Evolutionary conservation across 2,113 vertebrate genomes (phyloP).

Genomic region (Mugil cephalus): DNA sequence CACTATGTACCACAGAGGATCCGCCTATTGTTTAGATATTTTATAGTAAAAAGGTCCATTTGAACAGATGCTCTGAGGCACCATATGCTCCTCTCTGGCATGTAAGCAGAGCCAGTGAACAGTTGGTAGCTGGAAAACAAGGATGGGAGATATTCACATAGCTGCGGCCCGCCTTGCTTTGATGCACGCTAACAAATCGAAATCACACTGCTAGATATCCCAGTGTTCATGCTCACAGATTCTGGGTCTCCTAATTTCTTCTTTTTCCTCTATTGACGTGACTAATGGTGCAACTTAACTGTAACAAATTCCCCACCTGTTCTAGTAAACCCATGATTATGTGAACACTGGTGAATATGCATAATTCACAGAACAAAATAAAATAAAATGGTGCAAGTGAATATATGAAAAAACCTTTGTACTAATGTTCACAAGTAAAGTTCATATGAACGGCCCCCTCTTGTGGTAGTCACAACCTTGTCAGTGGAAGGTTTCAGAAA

Average conservation of each 20-base stretch:
- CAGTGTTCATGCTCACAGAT: constrained; percentile 27
- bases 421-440: too few species aligned
- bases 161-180: constrained; percentile 31
- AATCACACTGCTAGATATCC: constrained; percentile 11
- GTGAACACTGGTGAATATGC: constrained; percentile 13
- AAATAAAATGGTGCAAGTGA: not conserved
- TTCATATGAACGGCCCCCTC: too few species aligned
- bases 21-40: constrained; percentile 17
- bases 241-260: constrained; percentile 33
- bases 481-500: not conserved
- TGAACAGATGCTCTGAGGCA: constrained; percentile 40
- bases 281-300: constrained; percentile 65
- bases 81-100: constrained; percentile 43
- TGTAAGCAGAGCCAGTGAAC: constrained; percentile 23
- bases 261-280: constrained; percentile 29
- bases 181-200: constrained; percentile 47
- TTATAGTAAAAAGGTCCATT: constrained; percentile 19
- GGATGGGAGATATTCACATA: constrained; percentile 15
- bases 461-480: too few species aligned
- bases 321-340: constrained; percentile 36
- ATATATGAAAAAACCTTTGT: too few species aligned
- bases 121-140: constrained; percentile 42
- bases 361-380: constrained; percentile 23
- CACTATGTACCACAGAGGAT: not conserved
- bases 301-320: constrained; percentile 60